Conservation (phyloP, 2,888 invertebrate genomes). For the Allolobophora icterica region DNA sequence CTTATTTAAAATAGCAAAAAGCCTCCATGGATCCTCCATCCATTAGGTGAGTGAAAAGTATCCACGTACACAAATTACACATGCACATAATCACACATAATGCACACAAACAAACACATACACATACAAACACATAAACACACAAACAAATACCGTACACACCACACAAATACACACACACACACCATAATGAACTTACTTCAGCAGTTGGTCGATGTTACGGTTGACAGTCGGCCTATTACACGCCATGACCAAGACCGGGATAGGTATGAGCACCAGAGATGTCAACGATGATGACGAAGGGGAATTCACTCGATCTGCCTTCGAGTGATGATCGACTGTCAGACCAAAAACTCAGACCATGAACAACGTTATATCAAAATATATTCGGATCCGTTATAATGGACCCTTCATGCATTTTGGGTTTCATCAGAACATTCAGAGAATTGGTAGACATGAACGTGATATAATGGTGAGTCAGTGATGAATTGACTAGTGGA, state of each 20-base stretch:
- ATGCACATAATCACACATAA: too few species aligned
- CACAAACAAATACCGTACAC: too few species aligned
- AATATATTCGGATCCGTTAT: not conserved
- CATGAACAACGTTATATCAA: not conserved
- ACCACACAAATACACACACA: too few species aligned
- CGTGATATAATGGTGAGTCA: not conserved
- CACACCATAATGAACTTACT: constrained; percentile 67
- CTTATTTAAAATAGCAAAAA: too few species aligned
- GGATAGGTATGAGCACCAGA: constrained; percentile 15
- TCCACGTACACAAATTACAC: too few species aligned
- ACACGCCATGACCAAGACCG: constrained; percentile 87
- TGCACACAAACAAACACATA: not conserved
- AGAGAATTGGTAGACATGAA: not conserved
- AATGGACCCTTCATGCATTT: not conserved
- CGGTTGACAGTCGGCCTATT: constrained; percentile 84
- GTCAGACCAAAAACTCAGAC: not conserved
- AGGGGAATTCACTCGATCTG: not conserved
- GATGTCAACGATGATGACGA: not conserved
- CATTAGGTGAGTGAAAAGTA: too few species aligned
- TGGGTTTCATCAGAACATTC: not conserved
- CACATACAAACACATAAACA: not conserved
- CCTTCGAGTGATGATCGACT: not conserved
- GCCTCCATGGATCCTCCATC: too few species aligned
- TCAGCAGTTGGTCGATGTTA: constrained; percentile 86
- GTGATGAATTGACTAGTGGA: too few species aligned